phyloP scores from a whole-genome alignment of 2,888 invertebrate species.

The Dryadula phaetusa region DNA sequence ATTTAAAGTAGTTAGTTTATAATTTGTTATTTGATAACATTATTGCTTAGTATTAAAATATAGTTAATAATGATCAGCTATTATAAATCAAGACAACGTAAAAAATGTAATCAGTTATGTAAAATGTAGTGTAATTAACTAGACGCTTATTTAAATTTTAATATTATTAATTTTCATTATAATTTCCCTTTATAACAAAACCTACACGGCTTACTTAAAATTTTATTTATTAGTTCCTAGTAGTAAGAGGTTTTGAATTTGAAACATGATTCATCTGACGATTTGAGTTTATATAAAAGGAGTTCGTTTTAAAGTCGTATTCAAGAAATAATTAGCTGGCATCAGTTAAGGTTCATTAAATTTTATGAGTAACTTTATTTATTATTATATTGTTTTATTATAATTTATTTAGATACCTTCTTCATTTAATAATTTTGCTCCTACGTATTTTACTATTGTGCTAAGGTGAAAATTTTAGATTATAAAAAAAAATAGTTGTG shows the following conservation, averaged over 20 bases:
- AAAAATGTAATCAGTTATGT: too few species aligned
- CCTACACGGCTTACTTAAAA: too few species aligned
- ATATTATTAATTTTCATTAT: too few species aligned
- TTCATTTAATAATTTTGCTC: too few species aligned
- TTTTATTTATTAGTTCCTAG: too few species aligned
- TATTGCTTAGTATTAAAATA: neutral
- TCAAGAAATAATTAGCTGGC: conserved; percentile 30
- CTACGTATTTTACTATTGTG: neutral
- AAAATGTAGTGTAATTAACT: too few species aligned
- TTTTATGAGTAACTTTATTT: conserved; percentile 13
- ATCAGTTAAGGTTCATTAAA: conserved; percentile 12
- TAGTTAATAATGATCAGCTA: neutral
- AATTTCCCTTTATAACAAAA: neutral
- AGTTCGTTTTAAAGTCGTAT: conserved; percentile 28
- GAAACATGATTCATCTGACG: conserved; percentile 15
- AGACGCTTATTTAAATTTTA: too few species aligned
- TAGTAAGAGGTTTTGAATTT: too few species aligned
- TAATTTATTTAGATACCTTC: too few species aligned
- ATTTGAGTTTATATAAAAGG: conserved; percentile 2
- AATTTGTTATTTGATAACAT: neutral
- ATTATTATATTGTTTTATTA: conserved; percentile 2
- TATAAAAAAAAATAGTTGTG: conserved; percentile 17
- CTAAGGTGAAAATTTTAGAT: neutral
- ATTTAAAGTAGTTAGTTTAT: neutral
- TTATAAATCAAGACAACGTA: too few species aligned